Conservation (phyloP, 2,888 invertebrate genomes). For the Cantharis nigra region DNA sequence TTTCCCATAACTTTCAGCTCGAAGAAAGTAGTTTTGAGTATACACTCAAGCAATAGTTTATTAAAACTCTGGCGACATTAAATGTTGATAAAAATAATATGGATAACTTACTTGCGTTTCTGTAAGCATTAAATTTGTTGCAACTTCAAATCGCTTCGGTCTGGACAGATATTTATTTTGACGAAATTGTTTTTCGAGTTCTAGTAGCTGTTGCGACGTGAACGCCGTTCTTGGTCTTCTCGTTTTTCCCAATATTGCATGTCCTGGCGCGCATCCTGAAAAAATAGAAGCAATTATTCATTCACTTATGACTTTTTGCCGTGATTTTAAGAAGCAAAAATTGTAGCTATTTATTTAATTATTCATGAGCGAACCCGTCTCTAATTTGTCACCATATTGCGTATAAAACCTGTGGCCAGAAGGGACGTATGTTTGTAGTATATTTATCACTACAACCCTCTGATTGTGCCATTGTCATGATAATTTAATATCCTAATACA, state of each 20-base stretch:
- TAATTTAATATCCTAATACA: constrained; percentile 60
- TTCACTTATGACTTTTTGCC: neutral
- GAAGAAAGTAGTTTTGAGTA: constrained; percentile 38
- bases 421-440: constrained; percentile 58
- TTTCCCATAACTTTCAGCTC: constrained; percentile 34
- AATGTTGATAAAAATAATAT: neutral
- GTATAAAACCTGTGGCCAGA: constrained; percentile 57
- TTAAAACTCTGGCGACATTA: neutral
- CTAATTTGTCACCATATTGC: constrained; percentile 57
- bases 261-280: constrained; percentile 67
- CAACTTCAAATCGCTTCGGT: constrained; percentile 98
- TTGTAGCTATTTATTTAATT: constrained; percentile 47
- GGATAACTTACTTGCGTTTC: constrained; percentile 86
- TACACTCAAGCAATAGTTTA: constrained; percentile 21
- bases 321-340: neutral
- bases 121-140: constrained; percentile 94
- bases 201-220: constrained; percentile 94
- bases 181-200: constrained; percentile 97
- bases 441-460: constrained; percentile 56
- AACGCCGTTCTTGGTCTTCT: constrained; percentile 96
- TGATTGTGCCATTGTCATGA: constrained; percentile 58
- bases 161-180: constrained; percentile 98
- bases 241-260: constrained; percentile 84
- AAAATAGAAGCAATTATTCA: constrained; percentile 31
- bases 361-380: constrained; percentile 47